phyloP scores from a whole-genome alignment of 2,113 vertebrate genomes.

The Hydrolagus affinis region DNA sequence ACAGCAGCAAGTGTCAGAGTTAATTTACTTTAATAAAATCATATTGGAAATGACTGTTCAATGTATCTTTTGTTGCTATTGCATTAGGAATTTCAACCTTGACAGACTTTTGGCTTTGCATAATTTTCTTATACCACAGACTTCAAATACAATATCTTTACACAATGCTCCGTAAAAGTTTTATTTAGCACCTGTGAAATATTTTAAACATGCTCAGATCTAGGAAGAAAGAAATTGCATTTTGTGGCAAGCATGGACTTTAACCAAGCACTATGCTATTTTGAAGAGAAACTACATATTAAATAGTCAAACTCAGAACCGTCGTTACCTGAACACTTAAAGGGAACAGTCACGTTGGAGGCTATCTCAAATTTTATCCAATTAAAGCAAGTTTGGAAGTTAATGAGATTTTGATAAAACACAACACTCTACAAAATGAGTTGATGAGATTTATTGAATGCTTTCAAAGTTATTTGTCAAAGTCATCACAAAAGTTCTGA shows the following conservation, averaged over 20 bases:
- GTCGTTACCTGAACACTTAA: no score
- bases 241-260: background rate
- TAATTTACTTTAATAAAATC: conserved; percentile 27
- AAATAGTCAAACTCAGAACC: no score
- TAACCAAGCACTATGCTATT: no score
- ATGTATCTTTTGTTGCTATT: conserved; percentile 23
- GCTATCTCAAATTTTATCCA: no score
- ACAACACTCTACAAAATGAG: no score
- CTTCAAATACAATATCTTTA: background rate
- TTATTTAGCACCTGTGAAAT: background rate
- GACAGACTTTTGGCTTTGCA: background rate
- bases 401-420: no score
- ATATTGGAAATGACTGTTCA: conserved; percentile 17
- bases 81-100: background rate
- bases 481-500: no score
- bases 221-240: background rate
- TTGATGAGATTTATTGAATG: no score
- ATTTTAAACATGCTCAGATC: background rate
- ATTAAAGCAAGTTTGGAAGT: no score
- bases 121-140: background rate
- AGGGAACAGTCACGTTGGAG: no score
- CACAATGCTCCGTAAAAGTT: background rate
- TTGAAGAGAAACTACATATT: no score
- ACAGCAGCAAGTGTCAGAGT: conserved; percentile 16
- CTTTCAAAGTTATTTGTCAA: no score